Evolutionary conservation across 2,797 vertebrate species (phyloP).

Genomic region (Channa striata): DNA sequence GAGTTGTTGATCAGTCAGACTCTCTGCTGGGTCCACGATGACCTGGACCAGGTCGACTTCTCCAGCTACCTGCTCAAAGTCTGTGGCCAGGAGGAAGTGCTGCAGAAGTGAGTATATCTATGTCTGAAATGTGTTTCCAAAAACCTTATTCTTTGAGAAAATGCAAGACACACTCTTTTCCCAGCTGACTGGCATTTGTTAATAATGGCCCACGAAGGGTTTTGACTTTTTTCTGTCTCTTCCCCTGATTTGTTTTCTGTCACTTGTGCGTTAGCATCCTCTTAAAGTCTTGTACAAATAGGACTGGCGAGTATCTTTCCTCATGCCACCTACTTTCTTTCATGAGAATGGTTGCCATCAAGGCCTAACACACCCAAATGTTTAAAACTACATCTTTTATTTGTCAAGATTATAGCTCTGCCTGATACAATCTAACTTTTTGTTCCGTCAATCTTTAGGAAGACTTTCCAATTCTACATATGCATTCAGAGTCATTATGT

Average conservation of each 20-base stretch:
- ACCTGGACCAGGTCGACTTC: conserved; percentile 95
- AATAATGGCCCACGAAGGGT: conserved; percentile 3
- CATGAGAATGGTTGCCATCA: conserved; percentile 48
- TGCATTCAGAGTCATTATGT: not conserved
- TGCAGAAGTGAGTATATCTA: conserved; percentile 92
- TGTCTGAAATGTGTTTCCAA: not conserved
- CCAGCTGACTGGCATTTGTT: not conserved
- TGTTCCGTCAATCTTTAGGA: no score
- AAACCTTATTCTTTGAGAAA: not conserved
- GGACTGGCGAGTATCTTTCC: conserved; percentile 10
- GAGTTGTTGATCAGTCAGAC: conserved; percentile 98
- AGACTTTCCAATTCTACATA: no score
- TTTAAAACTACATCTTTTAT: conserved; percentile 7
- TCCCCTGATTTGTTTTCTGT: not conserved
- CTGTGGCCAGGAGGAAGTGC: conserved; percentile 94
- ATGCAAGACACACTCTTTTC: conserved; percentile 1
- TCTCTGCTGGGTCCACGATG: conserved; percentile 98
- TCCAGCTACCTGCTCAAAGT: conserved; percentile 96
- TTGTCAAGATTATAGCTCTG: not conserved
- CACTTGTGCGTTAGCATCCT: conserved; percentile 29
- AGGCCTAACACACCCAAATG: conserved; percentile 16
- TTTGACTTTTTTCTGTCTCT: not conserved
- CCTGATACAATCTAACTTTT: no score
- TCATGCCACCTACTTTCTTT: not conserved
- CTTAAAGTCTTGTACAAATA: conserved; percentile 31